Percentiles rank a stretch among this genome's conserved stretches.
Conservation (phyloP, 2,797 vertebrate genomes). For the Melanotaenia trifasciata region DNA sequence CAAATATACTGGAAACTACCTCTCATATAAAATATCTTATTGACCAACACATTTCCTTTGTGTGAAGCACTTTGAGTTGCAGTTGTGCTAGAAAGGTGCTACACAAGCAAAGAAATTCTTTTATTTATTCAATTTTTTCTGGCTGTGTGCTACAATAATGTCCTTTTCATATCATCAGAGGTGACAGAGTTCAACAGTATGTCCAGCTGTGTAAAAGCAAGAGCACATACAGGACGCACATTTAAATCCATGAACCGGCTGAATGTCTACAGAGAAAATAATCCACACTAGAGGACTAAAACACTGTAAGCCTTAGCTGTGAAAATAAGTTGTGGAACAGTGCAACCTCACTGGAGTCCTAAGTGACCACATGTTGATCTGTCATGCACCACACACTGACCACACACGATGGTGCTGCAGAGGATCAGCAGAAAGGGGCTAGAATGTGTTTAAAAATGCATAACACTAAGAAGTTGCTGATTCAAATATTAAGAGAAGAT, state of each 20-base stretch:
- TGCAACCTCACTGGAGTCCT: conserved; percentile 22
- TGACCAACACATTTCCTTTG: too few relatives aligned
- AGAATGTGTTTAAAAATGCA: neutral
- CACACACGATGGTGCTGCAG: conserved; percentile 62
- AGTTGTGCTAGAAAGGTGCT: too few relatives aligned
- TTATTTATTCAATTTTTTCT: neutral
- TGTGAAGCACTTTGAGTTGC: too few relatives aligned
- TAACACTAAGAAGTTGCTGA: conserved; percentile 19
- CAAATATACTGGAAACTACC: conserved; percentile 1
- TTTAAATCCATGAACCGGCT: conserved; percentile 10
- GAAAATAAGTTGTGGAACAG: conserved; percentile 27
- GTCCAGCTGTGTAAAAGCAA: neutral
- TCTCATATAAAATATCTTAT: neutral
- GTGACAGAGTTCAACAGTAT: neutral
- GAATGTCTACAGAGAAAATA: neutral
- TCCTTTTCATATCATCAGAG: neutral
- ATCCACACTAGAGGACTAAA: conserved; percentile 11
- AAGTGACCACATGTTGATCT: conserved; percentile 50
- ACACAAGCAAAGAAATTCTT: too few relatives aligned
- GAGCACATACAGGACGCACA: neutral
- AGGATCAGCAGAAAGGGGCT: conserved; percentile 25
- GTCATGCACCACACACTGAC: conserved; percentile 54
- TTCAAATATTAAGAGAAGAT: conserved; percentile 22
- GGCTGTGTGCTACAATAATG: neutral
- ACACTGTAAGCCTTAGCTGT: conserved; percentile 2